Evolutionary conservation across 2,888 invertebrate species (phyloP).

Genomic region (Thecocarcelia acutangulata): DNA sequence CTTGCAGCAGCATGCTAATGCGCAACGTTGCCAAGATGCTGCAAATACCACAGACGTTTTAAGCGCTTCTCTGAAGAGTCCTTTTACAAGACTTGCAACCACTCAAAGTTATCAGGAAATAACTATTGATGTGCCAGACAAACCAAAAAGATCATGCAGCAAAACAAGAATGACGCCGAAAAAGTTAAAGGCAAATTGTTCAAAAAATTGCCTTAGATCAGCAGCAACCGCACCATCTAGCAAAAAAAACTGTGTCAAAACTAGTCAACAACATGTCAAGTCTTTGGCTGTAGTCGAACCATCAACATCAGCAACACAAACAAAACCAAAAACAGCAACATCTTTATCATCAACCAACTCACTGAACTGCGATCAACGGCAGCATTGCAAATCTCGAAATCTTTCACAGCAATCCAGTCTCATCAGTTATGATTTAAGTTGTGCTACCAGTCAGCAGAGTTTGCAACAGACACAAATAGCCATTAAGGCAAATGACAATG

Average conservation of each 20-base stretch:
- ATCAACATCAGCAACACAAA: slow-evolving; percentile 45
- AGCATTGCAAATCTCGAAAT: slow-evolving; percentile 17
- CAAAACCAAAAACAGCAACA: slow-evolving; percentile 34
- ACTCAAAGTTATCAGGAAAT: slow-evolving; percentile 53
- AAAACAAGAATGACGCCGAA: slow-evolving; percentile 73
- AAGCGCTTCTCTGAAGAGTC: slow-evolving; percentile 63
- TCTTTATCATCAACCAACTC: slow-evolving; percentile 26
- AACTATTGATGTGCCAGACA: slow-evolving; percentile 57
- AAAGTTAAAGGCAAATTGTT: slow-evolving; percentile 73
- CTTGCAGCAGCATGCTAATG: slow-evolving; percentile 62
- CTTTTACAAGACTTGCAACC: slow-evolving; percentile 62
- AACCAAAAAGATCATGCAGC: slow-evolving; percentile 27
- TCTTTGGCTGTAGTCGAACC: slow-evolving; percentile 12
- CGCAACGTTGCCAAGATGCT: slow-evolving; percentile 58
- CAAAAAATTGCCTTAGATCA: slow-evolving; percentile 71
- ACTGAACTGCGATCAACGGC: slow-evolving; percentile 4
- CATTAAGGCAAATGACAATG: slow-evolving; percentile 60
- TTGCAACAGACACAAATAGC: slow-evolving; percentile 58
- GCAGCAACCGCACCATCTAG: slow-evolving; percentile 12
- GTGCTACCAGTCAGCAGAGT: slow-evolving; percentile 71
- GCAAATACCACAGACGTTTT: slow-evolving; percentile 46
- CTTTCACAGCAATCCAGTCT: slow-evolving; percentile 73
- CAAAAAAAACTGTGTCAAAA: slow-evolving; percentile 34
- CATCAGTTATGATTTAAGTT: slow-evolving; percentile 74
- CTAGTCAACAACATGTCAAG: slow-evolving; percentile 52